Evolutionary conservation across 2,888 invertebrate species (phyloP).

Genomic region (Caenorhabditis macrosperma): DNA sequence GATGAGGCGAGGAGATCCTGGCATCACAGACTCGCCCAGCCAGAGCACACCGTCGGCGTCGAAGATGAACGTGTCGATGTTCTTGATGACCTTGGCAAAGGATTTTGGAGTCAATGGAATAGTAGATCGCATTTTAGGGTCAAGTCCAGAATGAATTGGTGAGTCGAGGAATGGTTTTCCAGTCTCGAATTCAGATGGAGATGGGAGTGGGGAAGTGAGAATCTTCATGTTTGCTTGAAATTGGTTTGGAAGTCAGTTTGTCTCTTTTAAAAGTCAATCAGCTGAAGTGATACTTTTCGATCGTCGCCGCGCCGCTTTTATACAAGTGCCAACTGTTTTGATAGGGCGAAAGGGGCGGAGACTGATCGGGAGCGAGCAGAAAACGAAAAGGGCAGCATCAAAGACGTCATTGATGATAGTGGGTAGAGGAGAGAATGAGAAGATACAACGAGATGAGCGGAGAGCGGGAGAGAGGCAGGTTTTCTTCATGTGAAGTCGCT

Average conservation of each 20-base stretch:
- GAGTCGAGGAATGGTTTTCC: constrained; percentile 13
- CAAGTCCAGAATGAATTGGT: constrained; percentile 33
- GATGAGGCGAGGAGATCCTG: constrained; percentile 74
- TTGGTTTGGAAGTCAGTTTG: background rate
- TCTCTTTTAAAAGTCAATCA: background rate
- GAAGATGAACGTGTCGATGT: constrained; percentile 79
- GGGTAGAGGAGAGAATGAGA: constrained; percentile 16
- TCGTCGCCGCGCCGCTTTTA: constrained; percentile 16
- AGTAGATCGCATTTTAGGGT: constrained; percentile 29
- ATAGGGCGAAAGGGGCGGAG: constrained; percentile 32
- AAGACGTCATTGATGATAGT: constrained; percentile 43
- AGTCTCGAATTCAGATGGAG: constrained; percentile 30
- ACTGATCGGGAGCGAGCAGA: constrained; percentile 33
- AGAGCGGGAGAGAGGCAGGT: constrained; percentile 20
- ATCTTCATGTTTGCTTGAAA: constrained; percentile 30
- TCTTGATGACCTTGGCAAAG: constrained; percentile 66
- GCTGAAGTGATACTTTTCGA: constrained; percentile 32
- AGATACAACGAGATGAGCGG: background rate
- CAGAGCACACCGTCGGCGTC: constrained; percentile 79
- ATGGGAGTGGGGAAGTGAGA: constrained; percentile 33
- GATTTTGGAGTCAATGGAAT: constrained; percentile 47
- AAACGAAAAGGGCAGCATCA: constrained; percentile 51
- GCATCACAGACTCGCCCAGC: constrained; percentile 76
- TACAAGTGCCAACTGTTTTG: constrained; percentile 37
- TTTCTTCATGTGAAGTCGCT: constrained; percentile 26